Conservation (phyloP, 1,140 invertebrate genomes). For the Euglossa dilemma region DNA sequence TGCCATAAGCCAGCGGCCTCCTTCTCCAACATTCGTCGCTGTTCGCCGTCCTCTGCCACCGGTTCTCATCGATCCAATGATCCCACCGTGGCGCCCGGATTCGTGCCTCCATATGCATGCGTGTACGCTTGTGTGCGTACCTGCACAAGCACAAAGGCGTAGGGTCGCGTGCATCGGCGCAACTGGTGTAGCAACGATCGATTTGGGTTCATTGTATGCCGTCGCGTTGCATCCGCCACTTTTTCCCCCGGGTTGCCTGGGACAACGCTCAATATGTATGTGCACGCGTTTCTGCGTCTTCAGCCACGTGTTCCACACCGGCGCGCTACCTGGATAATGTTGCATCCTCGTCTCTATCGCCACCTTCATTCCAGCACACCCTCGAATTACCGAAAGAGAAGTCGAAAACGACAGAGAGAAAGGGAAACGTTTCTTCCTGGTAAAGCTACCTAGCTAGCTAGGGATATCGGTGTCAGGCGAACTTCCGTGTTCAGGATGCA, state of each 20-base stretch:
- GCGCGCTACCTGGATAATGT: neutral
- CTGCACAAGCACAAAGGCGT: neutral
- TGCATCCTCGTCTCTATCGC: neutral
- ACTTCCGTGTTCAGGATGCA: no score
- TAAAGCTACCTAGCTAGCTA: no score
- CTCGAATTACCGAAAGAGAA: neutral
- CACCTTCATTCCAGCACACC: no score
- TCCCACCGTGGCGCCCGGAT: conserved; percentile 7
- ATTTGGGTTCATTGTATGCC: conserved; percentile 64
- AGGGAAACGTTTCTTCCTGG: no score
- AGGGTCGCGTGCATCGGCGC: conserved; percentile 35
- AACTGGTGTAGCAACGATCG: conserved; percentile 58
- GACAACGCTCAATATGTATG: conserved; percentile 17
- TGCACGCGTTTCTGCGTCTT: neutral
- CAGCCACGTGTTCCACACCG: conserved; percentile 31
- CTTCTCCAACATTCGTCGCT: neutral
- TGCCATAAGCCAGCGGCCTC: neutral
- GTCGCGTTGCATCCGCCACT: conserved; percentile 32
- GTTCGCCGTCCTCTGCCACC: neutral
- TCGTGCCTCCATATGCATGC: neutral
- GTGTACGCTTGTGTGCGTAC: neutral
- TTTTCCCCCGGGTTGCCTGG: conserved; percentile 44
- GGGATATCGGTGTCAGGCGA: no score
- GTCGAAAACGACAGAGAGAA: no score
- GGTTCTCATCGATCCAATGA: conserved; percentile 37